Percentiles rank a stretch among this genome's conserved stretches.
Conservation (phyloP, 2,113 vertebrate species). For the Seriola quinqueradiata region DNA sequence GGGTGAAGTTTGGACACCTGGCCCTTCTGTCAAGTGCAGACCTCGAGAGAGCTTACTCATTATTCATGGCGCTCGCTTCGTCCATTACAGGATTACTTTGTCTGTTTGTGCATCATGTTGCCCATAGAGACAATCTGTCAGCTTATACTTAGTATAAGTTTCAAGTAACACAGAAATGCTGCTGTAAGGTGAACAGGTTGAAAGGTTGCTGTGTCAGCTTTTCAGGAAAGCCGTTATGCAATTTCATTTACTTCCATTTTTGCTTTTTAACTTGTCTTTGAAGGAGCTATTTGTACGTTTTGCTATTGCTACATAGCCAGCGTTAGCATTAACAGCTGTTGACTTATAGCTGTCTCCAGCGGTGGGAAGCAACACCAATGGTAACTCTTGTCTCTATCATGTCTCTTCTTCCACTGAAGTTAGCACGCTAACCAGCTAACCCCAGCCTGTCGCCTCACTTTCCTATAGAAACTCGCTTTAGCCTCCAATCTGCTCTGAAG, state of each 20-base stretch:
- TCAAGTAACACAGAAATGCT: not conserved
- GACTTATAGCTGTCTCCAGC: no score
- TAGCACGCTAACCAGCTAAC: no score
- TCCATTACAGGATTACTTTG: constrained; percentile 34
- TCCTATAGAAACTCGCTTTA: no score
- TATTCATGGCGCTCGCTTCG: constrained; percentile 33
- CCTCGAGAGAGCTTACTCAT: constrained; percentile 16
- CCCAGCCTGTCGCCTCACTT: no score
- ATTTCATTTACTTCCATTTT: not conserved
- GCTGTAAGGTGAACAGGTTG: not conserved
- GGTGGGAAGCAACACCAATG: no score
- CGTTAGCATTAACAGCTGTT: no score
- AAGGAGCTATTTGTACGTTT: no score
- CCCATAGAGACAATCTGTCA: constrained; percentile 7
- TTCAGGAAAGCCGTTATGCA: not conserved
- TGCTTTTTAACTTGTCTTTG: not conserved
- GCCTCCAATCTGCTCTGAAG: no score
- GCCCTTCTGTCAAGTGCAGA: not conserved
- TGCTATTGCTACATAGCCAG: no score
- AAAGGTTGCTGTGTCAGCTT: not conserved
- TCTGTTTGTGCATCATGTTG: constrained; percentile 26
- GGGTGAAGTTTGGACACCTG: constrained; percentile 40
- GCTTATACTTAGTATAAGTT: not conserved
- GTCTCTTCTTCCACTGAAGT: no score
- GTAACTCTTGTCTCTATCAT: no score